phyloP scores from a whole-genome alignment of 2,888 invertebrate genomes.

The Caenorhabditis afra region DNA sequence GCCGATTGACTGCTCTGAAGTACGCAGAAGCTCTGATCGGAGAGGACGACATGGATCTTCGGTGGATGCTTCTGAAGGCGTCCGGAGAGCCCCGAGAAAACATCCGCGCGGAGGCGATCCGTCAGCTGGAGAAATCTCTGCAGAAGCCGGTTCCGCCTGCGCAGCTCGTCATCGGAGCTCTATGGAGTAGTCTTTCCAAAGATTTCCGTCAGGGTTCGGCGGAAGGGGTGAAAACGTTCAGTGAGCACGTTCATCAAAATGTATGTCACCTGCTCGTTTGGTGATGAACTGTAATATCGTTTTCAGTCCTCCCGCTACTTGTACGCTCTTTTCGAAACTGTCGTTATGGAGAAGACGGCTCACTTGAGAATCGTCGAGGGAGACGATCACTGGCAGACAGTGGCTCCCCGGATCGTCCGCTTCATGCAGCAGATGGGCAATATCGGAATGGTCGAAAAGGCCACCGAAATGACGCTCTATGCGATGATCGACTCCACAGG shows the following conservation, averaged over 20 bases:
- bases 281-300: too few relatives aligned
- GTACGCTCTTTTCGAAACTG: constrained; percentile 54
- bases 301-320: constrained; percentile 60
- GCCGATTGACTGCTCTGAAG: constrained; percentile 68
- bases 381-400: constrained; percentile 63
- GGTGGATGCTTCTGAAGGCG: constrained; percentile 64
- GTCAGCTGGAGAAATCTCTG: constrained; percentile 62
- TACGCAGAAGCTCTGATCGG: constrained; percentile 68
- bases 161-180: constrained; percentile 34
- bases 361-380: constrained; percentile 60
- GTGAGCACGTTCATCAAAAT: constrained; percentile 51
- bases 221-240: neutral
- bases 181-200: constrained; percentile 53
- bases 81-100: constrained; percentile 60
- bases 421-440: constrained; percentile 17
- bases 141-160: constrained; percentile 47
- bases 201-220: constrained; percentile 12
- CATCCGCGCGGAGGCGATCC: constrained; percentile 63
- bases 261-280: too few relatives aligned
- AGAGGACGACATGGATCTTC: constrained; percentile 62
- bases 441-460: constrained; percentile 28
- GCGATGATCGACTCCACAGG: constrained; percentile 35
- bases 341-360: constrained; percentile 35
- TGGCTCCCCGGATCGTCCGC: constrained; percentile 50
- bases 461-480: constrained; percentile 37